These are phyloP conservation scores for Tapera naevia DNA, from an alignment of 2,797 vertebrate genomes.

Conservation along the genomic window DNA sequence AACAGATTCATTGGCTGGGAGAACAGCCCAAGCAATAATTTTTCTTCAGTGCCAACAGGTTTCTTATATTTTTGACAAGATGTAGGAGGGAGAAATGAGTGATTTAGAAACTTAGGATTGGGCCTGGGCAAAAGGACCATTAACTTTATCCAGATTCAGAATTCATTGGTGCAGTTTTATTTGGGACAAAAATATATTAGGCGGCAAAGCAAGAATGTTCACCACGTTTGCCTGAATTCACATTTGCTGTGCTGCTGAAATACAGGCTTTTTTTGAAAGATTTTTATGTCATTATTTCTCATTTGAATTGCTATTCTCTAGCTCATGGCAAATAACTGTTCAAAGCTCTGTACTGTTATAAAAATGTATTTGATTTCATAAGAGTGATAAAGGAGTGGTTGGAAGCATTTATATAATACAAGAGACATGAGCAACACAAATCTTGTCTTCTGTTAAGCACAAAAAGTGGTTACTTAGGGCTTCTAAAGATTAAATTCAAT, in stretches of 20 bases:
- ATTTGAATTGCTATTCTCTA: background rate
- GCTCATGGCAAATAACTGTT: background rate
- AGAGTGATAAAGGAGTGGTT: background rate
- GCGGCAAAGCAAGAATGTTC: background rate
- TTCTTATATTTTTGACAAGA: conserved; percentile 29
- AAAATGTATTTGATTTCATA: background rate
- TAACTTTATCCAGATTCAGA: background rate
- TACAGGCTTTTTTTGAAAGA: background rate
- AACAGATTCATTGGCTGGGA: background rate
- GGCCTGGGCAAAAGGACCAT: background rate
- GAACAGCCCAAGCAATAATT: background rate
- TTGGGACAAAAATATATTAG: background rate
- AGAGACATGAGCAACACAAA: background rate
- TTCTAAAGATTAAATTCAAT: background rate
- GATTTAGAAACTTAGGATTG: background rate
- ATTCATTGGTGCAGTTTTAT: background rate
- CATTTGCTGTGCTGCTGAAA: background rate
- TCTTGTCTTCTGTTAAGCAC: background rate
- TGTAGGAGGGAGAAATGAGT: background rate
- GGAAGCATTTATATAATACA: background rate
- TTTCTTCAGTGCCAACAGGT: background rate
- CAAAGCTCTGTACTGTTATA: background rate
- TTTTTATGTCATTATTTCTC: background rate
- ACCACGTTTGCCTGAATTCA: background rate
- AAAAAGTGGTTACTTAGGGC: background rate